These are phyloP conservation scores for Fratercula arctica DNA, from an alignment of 2,797 vertebrate genomes.

Conservation along the genomic window DNA sequence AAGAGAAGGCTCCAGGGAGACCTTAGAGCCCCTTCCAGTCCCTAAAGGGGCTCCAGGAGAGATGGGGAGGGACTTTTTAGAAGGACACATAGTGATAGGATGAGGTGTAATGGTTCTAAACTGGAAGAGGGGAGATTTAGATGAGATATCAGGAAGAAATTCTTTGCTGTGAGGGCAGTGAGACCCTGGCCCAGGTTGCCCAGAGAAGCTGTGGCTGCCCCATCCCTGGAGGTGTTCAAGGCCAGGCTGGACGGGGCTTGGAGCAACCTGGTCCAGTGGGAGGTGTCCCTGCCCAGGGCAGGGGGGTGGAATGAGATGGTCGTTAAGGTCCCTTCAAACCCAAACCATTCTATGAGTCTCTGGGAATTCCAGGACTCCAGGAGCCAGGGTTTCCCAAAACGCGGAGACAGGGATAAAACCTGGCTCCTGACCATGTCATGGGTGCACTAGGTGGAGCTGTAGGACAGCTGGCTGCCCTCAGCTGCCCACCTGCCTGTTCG, in stretches of 20 bases:
- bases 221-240: not conserved
- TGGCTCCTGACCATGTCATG: not conserved
- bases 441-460: not conserved
- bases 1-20: not conserved
- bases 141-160: not conserved
- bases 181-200: no score
- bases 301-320: not conserved
- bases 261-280: not conserved
- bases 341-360: no score
- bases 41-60: no score
- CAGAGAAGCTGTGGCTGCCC: not conserved
- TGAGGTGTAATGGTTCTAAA: not conserved
- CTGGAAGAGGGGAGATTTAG: not conserved
- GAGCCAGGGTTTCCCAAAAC: not conserved
- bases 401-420: fast-evolving
- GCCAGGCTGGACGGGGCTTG: no score
- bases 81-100: no score
- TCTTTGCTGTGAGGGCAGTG: not conserved
- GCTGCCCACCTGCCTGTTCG: fast-evolving
- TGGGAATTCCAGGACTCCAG: not conserved
- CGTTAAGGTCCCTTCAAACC: not conserved
- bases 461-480: not conserved
- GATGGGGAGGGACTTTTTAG: no score
- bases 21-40: no score
- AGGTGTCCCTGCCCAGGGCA: not conserved